phyloP scores from a whole-genome alignment of 2,113 vertebrate species.

The Isurus oxyrinchus region DNA sequence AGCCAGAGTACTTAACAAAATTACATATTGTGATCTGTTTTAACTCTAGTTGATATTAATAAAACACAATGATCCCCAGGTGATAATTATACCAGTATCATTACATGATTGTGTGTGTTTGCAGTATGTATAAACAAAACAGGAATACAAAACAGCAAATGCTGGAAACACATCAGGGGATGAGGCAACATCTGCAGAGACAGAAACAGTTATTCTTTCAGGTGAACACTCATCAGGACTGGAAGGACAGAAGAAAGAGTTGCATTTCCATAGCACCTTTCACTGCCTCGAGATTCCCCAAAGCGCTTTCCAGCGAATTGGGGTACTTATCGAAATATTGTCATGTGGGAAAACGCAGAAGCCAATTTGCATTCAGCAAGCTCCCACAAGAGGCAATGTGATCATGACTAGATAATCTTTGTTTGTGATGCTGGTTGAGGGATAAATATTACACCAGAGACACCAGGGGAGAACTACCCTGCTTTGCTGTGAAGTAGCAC shows the following conservation, averaged over 20 bases:
- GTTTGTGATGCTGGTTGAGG: no score
- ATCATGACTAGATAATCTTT: background rate
- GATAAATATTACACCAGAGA: background rate
- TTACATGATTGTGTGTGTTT: background rate
- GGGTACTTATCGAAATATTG: background rate
- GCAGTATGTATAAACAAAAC: background rate
- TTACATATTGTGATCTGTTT: background rate
- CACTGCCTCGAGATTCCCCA: background rate
- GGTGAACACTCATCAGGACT: background rate
- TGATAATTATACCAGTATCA: background rate
- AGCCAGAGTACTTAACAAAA: background rate
- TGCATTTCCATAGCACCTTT: background rate
- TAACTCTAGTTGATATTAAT: background rate
- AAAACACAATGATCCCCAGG: conserved; percentile 3
- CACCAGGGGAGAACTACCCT: background rate
- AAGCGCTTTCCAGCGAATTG: background rate
- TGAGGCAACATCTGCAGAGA: background rate
- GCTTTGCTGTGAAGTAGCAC: background rate
- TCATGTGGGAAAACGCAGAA: background rate
- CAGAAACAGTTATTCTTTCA: background rate
- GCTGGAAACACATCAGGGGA: background rate
- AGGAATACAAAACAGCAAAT: background rate
- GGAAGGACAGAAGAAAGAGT: background rate
- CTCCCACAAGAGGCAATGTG: background rate
- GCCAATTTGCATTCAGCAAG: background rate